phyloP scores from a whole-genome alignment of 2,113 vertebrate species.

The Athene cunicularia region DNA sequence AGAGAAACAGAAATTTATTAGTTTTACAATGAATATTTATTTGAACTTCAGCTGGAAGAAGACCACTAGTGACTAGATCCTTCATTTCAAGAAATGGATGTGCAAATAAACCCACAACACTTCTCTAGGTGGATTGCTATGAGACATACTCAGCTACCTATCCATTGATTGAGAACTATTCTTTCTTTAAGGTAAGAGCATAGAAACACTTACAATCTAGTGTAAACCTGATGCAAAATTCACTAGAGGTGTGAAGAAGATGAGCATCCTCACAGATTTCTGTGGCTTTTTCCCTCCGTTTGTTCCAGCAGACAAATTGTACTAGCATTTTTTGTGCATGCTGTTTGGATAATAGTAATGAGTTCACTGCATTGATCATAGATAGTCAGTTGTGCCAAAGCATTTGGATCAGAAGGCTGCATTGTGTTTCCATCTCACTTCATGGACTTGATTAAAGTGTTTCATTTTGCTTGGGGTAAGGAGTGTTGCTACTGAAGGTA shows the following conservation, averaged over 20 bases:
- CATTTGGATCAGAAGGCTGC: neutral
- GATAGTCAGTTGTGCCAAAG: neutral
- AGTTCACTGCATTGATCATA: neutral
- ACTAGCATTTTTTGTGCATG: neutral
- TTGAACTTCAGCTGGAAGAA: neutral
- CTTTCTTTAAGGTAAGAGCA: neutral
- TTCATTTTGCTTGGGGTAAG: neutral
- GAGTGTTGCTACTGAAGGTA: neutral
- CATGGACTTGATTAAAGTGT: neutral
- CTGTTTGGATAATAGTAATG: neutral
- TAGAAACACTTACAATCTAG: neutral
- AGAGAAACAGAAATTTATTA: neutral
- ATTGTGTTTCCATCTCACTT: neutral
- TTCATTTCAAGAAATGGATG: neutral
- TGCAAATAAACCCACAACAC: fast-evolving
- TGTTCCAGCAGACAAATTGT: neutral
- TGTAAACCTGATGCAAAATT: neutral
- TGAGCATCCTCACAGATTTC: neutral
- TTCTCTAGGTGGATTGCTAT: neutral
- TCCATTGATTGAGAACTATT: neutral
- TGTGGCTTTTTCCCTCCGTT: neutral
- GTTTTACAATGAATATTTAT: neutral
- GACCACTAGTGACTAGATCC: fast-evolving
- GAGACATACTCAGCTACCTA: neutral
- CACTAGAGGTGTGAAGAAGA: neutral